These are phyloP conservation scores for Stigmatopora nigra DNA, from an alignment of 2,113 vertebrate genomes.

Conservation along the genomic window DNA sequence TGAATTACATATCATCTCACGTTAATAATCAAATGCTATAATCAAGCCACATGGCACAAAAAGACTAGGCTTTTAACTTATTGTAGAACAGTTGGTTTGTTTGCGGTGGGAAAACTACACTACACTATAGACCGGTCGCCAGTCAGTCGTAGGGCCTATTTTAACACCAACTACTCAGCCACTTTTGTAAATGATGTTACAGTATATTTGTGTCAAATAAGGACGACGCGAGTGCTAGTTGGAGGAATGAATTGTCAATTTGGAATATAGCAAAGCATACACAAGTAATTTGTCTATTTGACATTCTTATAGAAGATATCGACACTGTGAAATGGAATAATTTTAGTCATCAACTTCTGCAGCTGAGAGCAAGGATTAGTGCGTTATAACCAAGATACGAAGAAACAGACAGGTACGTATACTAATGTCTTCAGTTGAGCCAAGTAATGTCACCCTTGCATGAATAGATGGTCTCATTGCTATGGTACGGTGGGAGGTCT, in stretches of 20 bases:
- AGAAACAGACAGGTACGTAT: constrained; percentile 19
- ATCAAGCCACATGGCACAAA: not conserved
- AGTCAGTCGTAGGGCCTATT: no score
- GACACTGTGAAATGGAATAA: not conserved
- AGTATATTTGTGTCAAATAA: not conserved
- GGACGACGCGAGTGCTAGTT: not conserved
- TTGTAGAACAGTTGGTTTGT: not conserved
- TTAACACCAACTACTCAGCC: no score
- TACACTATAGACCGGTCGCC: no score
- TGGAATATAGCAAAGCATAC: not conserved
- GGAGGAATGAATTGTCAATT: not conserved
- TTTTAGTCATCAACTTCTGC: not conserved
- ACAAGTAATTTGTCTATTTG: not conserved
- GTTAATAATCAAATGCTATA: not conserved
- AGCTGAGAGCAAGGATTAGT: constrained; percentile 15
- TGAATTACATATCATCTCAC: not conserved
- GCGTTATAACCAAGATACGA: constrained; percentile 10
- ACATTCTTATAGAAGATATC: not conserved
- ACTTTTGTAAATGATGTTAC: not conserved
- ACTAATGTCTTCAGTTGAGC: constrained; percentile 23
- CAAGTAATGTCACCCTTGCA: constrained; percentile 50
- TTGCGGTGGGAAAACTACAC: not conserved
- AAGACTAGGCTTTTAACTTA: not conserved
- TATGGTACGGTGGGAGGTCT: constrained; percentile 38
- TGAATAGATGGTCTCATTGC: constrained; percentile 64